Evolutionary conservation across 1,140 invertebrate genomes (phyloP), one percentile per base, ranked within the genome.

Genomic region (Chironomus striatipennis): DNA sequence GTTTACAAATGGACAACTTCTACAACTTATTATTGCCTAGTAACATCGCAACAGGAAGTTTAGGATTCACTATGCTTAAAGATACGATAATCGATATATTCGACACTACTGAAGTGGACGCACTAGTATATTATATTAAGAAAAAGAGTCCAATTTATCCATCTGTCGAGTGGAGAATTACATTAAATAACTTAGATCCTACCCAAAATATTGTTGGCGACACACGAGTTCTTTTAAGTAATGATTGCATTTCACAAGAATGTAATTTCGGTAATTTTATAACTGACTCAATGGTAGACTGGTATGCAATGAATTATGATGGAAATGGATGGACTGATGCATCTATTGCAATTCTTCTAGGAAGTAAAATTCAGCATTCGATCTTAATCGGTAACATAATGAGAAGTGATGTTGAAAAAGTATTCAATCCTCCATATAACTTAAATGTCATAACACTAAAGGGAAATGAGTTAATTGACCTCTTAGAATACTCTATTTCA

Each of bases 241-340:
- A 85, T 64, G 78, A 79, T 0, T 96, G 94, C 79, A 85, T 92
- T 67, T 78, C 84, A 43, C 76, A 78, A 57, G 94, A 97, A 81
- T 96, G 94, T 79, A 96, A 94, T 80, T 83, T 96, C 67, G 94
- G 93, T 47, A 95, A 96, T 83, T 79, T 95, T 1, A 84, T 95
- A 47, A 84, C 91, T 0, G 93, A 96, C 79, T 87, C 92, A 7
- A 87, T 93, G 77, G 77, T 87, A 43, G 83, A 83, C 76, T 77
- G 77, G 7, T 21, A 21, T 70, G n/a, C 65, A 7, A 47, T 80
- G 78, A 84, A 86, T 78, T 80, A 86, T 73, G 81, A 81, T 57
- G 77, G 76, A 0, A 77, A 81, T n/a, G 76, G 82, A 15, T 95
- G 93, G 93, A 92, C 90, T 0, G 88, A 93, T 79, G 88, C 90